These are phyloP conservation scores for Ellobius talpinus DNA, from an alignment of 2,113 vertebrate genomes.

Conservation along the genomic window DNA sequence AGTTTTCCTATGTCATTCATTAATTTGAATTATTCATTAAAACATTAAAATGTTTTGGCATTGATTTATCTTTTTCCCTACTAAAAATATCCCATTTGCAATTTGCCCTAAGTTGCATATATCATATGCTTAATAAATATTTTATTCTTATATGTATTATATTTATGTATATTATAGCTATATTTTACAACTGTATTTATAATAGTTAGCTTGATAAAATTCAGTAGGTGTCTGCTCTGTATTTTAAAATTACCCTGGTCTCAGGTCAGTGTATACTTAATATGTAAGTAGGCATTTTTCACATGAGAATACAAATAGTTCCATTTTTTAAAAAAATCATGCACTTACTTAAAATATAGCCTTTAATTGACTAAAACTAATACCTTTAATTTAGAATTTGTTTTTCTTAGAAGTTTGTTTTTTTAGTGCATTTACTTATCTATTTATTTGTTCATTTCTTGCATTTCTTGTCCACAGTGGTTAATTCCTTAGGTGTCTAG, in stretches of 20 bases:
- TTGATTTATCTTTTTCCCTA: not conserved
- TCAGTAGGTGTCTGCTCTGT: not conserved
- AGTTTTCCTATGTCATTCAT: constrained; percentile 4
- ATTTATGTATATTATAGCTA: not conserved
- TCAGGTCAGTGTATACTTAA: constrained; percentile 38
- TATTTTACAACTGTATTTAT: not conserved
- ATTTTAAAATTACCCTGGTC: not conserved
- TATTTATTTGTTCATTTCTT: constrained; percentile 2
- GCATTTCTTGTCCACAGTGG: not conserved
- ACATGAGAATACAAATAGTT: not conserved
- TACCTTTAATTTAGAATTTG: constrained; percentile 32
- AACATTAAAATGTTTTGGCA: constrained; percentile 43
- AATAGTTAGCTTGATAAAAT: constrained; percentile 9
- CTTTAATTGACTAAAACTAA: not conserved
- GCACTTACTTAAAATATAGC: not conserved
- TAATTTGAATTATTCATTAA: constrained; percentile 42
- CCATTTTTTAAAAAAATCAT: constrained; percentile 23
- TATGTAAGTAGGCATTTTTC: constrained; percentile 40
- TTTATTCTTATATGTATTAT: constrained; percentile 27
- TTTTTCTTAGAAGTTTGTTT: constrained; percentile 2
- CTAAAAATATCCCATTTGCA: not conserved
- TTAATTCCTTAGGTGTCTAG: constrained; percentile 18
- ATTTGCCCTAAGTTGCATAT: not conserved
- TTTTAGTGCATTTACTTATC: not conserved
- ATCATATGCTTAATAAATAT: not conserved